Evolutionary conservation across 1,140 invertebrate species (phyloP), one percentile per base, ranked within the genome.

Genomic region (Sycophaga agraensis): DNA sequence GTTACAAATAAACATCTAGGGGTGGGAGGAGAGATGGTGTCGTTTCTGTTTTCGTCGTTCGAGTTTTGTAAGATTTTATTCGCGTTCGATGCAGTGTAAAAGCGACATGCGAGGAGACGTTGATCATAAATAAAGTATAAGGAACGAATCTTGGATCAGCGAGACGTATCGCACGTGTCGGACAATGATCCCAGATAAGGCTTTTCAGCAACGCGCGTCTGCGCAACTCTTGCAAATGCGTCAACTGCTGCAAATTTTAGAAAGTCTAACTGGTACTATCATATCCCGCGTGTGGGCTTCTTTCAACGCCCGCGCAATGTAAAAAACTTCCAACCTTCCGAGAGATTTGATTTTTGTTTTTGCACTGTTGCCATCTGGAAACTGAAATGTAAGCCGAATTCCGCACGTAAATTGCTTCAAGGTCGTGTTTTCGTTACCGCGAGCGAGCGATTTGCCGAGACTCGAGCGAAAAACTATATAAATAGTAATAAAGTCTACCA

Each of bases 51-150:
- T 49, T 42, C 51, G 42, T 22, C 14, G 7, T 24, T 56, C 19
- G 17, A 28, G 34, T 59, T 5, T 28, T 59, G 43, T 58, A 49
- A 1, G 39, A 31, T 51, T 59, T 49, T 26, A 49, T 40, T 50
- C 46, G 46, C 45, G 45, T 28, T 40, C 28, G 17, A 57, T 43
- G 39, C 39, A 57, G 42, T 51, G 55, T 39, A 17, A 55, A 64
- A 64, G 63, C 48, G 39, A 17, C 56, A 59, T 59, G 50, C 43
- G 40, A 55, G 63, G 35, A 59, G 22, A 55, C 59, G 28, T 46
- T n/a, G 49, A 59, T 53, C 39, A 49, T 53, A 54, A 60, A 54
- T 46, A 53, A 60, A 34, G 6, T 46, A 26, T 28, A 54, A 45
- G 17, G 55, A 40, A 56, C 22, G 31, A 55, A 49, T 55, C 5